Evolutionary conservation across 2,797 vertebrate species (phyloP).

Genomic region (Hemitrygon akajei): DNA sequence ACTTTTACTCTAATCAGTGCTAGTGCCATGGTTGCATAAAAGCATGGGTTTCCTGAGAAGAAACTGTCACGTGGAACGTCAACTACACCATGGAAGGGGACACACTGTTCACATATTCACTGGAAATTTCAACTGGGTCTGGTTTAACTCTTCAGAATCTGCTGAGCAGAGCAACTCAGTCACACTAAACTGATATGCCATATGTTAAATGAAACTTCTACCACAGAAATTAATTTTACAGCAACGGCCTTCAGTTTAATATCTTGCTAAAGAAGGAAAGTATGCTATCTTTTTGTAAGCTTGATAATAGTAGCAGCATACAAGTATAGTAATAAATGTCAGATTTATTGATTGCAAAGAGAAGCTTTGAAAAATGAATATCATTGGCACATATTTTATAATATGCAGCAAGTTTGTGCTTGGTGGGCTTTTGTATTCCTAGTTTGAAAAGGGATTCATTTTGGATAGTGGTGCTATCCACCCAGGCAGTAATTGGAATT

Average conservation of each 20-base stretch:
- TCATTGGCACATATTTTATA: constrained; percentile 19
- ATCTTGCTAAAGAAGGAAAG: background rate
- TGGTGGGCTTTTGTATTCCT: background rate
- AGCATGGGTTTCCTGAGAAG: constrained; percentile 59
- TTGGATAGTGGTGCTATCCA: too few relatives aligned
- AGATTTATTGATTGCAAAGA: constrained; percentile 12
- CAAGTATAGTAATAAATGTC: constrained; percentile 12
- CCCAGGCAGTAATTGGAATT: background rate
- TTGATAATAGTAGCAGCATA: too few relatives aligned
- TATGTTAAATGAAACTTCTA: background rate
- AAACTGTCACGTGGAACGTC: constrained; percentile 53
- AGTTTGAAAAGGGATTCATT: background rate
- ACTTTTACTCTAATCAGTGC: constrained; percentile 70
- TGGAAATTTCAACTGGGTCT: background rate
- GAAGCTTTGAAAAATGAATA: constrained; percentile 13
- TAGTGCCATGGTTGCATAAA: constrained; percentile 55
- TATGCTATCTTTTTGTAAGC: too few relatives aligned
- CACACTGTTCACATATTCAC: constrained; percentile 45
- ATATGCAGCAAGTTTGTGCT: background rate
- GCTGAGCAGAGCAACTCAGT: background rate
- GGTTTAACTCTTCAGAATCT: background rate
- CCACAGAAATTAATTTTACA: background rate
- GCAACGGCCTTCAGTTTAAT: background rate
- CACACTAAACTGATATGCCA: background rate
- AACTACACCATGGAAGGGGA: constrained; percentile 50